Evolutionary conservation across 2,113 vertebrate species (phyloP), one percentile per base, ranked within the genome.

Genomic region (Fulica atra): DNA sequence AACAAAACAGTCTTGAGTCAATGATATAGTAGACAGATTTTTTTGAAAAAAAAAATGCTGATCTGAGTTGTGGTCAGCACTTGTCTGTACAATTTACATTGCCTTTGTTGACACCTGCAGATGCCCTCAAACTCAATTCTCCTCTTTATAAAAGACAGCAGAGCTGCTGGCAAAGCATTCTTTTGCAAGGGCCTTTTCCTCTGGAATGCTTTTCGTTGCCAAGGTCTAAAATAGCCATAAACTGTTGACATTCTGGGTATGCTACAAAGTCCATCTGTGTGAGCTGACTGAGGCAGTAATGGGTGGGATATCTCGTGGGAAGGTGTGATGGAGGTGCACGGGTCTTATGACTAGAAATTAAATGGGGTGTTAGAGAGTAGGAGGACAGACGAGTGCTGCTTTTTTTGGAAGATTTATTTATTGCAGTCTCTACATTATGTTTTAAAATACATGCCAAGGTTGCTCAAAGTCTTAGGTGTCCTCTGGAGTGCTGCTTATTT

Each of bases 211-310:
- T 88, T 81, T 51, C 72, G 60, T 88, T 94, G 92, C 95, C 92
- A 96, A 94, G 80, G 94, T 95, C 94, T 95, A 94, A 96, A 96
- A 97, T 96, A 97, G 82, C 85, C 85, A 63, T 90, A 94, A 95
- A 92, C 88, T 74, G 91, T 94, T 96, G 96, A 89, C 88, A 81
- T 89, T 91, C 93, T 68, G 95, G 73, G 29, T 64, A 44, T 84
- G 88, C 60, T 59, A 59, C 56, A 48, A 82, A 91, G 95, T 94
- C 96, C 96, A 96, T 96, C 94, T 96, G 95, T 94, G 85, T 88
- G 85, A 93, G 42, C 81, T 90, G 63, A 51, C 81, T 90, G 93
- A 93, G 88, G 61, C 85, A 92, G 79, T 29, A 96, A 90, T 3
- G 51, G 89, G 95, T 94, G 77, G 92, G 65, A 89, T 97, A 94